phyloP scores from a whole-genome alignment of 2,888 invertebrate genomes.

The Platynereis dumerilii region DNA sequence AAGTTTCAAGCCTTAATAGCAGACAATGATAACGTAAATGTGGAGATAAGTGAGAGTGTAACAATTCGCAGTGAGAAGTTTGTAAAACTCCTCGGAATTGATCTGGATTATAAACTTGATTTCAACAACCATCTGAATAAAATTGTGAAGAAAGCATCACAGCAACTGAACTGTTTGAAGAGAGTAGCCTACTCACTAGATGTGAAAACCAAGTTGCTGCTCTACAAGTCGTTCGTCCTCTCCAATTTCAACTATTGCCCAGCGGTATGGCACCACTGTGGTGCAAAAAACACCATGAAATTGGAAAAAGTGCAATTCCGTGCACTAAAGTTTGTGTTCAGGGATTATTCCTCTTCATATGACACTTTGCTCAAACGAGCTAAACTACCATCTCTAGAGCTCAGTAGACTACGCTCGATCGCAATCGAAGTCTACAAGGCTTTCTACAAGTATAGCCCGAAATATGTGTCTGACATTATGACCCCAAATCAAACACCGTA shows the following conservation, averaged over 20 bases:
- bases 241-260: not conserved
- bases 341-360: too few species aligned
- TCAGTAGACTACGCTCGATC: too few species aligned
- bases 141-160: not conserved
- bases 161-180: not conserved
- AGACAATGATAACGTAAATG: not conserved
- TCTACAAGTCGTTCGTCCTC: not conserved
- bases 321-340: too few species aligned
- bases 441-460: too few species aligned
- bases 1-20: conserved; percentile 3
- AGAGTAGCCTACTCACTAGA: not conserved
- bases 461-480: too few species aligned
- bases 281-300: not conserved
- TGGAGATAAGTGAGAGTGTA: not conserved
- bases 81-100: not conserved
- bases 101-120: not conserved
- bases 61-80: not conserved
- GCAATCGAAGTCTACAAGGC: too few species aligned
- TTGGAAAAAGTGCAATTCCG: not conserved
- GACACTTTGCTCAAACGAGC: too few species aligned
- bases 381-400: too few species aligned
- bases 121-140: not conserved
- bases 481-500: too few species aligned
- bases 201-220: not conserved
- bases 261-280: too few species aligned